A percentile compares a stretch with the other conserved stretches of the same genome.
These are phyloP conservation scores for Otis tarda DNA, from an alignment of 2,113 vertebrate genomes.

Conservation along the genomic window DNA sequence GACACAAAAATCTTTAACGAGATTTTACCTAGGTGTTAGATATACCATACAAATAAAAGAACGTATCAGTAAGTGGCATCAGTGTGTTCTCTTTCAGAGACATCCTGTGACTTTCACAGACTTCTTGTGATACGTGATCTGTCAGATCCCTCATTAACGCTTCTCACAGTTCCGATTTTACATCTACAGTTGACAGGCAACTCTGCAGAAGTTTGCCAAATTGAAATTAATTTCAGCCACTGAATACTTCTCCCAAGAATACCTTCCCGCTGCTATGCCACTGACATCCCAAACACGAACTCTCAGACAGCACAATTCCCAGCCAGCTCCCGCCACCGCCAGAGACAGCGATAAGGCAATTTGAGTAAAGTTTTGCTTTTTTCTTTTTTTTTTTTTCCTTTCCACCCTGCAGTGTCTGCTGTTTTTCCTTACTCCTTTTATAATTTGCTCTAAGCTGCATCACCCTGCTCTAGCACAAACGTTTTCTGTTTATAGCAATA, in stretches of 20 bases:
- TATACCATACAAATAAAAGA: background rate
- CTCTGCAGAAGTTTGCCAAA: background rate
- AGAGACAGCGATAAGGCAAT: background rate
- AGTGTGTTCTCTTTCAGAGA: background rate
- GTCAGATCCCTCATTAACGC: background rate
- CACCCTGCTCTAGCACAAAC: background rate
- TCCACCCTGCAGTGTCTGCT: background rate
- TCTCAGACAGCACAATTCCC: background rate
- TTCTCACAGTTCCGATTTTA: background rate
- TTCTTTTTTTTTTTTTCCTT: background rate
- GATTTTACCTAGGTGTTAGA: background rate
- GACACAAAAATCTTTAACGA: background rate
- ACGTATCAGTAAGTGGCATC: rapidly evolving
- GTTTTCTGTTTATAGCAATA: background rate
- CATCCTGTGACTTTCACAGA: background rate
- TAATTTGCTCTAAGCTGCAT: background rate
- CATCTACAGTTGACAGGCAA: background rate
- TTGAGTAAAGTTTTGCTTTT: background rate
- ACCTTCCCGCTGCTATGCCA: background rate
- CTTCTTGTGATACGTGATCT: background rate
- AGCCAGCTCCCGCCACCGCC: background rate
- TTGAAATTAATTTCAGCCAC: background rate
- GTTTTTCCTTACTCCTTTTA: background rate
- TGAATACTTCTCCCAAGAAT: background rate
- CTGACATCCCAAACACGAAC: background rate